These are phyloP conservation scores for Siderastrea siderea DNA, from an alignment of 92 coral and sea anemone genomes.

Conservation along the genomic window DNA sequence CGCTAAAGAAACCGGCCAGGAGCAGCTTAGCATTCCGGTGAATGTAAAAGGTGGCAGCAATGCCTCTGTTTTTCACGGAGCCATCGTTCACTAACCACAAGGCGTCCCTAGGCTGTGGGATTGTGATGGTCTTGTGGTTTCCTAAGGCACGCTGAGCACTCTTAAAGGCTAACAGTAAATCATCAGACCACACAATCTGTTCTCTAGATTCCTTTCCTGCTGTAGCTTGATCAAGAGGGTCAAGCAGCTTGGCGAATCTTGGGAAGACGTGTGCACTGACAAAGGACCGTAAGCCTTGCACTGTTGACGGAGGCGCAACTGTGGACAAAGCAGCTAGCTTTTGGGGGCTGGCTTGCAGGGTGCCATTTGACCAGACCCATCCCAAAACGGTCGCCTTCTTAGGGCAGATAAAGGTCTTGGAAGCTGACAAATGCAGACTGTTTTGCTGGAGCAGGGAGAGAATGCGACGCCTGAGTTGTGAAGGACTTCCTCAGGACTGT, in stretches of 20 bases:
- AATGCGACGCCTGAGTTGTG: slow-evolving; percentile 37
- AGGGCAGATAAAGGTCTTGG: slow-evolving; percentile 55
- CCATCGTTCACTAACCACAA: slow-evolving; percentile 40
- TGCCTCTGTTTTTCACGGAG: slow-evolving; percentile 58
- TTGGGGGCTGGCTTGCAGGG: slow-evolving; percentile 39
- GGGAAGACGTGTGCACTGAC: neutral
- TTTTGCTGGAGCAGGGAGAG: slow-evolving; percentile 32
- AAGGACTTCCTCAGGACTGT: slow-evolving; percentile 25
- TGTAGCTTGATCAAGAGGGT: too few relatives aligned
- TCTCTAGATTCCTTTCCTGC: neutral
- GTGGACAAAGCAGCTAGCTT: slow-evolving; percentile 54
- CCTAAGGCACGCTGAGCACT: slow-evolving; percentile 17
- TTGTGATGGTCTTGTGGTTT: slow-evolving; percentile 29
- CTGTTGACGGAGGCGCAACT: slow-evolving; percentile 30
- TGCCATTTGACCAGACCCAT: slow-evolving; percentile 56
- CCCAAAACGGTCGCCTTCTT: slow-evolving; percentile 48
- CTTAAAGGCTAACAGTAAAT: neutral
- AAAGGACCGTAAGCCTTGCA: slow-evolving; percentile 55
- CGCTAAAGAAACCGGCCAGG: slow-evolving; percentile 41
- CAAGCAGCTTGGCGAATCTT: too few relatives aligned
- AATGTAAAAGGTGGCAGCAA: slow-evolving; percentile 51
- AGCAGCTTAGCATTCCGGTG: slow-evolving; percentile 11
- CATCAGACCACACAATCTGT: neutral
- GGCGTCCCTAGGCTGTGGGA: slow-evolving; percentile 31
- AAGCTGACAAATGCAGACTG: slow-evolving; percentile 47